A percentile compares a stretch with the other conserved stretches of the same genome.
These are phyloP conservation scores for Crocuta crocuta DNA, from an alignment of 2,113 vertebrate species.

Conservation along the genomic window DNA sequence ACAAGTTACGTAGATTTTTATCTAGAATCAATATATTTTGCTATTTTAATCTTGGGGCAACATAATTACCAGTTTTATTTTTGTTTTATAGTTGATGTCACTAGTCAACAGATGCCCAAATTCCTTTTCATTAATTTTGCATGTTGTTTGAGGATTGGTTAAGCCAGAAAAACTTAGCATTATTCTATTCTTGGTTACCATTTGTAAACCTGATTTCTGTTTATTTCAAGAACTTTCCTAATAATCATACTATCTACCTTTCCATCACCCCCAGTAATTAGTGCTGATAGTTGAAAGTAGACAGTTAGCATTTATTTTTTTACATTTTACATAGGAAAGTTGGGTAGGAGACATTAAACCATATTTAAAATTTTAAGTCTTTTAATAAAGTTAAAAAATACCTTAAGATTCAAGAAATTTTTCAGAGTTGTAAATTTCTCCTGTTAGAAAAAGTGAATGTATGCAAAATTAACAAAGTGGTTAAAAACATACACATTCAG, in stretches of 20 bases:
- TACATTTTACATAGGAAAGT: not conserved
- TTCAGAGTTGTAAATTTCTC: not conserved
- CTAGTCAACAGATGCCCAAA: not conserved
- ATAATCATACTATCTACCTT: not conserved
- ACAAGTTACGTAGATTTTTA: not conserved
- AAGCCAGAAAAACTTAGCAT: not conserved
- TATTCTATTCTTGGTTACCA: not conserved
- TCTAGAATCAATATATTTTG: not conserved
- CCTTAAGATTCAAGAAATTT: not conserved
- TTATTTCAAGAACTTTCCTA: not conserved
- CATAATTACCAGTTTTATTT: not conserved
- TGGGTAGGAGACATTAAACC: not conserved
- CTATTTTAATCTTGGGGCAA: not conserved
- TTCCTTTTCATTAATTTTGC: conserved; percentile 13
- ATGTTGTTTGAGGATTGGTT: not conserved
- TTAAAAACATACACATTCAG: not conserved
- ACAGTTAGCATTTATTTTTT: not conserved
- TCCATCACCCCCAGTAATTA: not conserved
- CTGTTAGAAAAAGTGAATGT: conserved; percentile 30
- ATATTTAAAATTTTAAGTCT: not conserved
- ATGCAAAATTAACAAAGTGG: not conserved
- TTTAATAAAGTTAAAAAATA: not conserved
- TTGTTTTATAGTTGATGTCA: not conserved
- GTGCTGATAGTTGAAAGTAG: not conserved
- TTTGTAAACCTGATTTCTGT: conserved; percentile 28